Conservation (phyloP, 2,888 invertebrate genomes). For the Plebejus melissa region DNA sequence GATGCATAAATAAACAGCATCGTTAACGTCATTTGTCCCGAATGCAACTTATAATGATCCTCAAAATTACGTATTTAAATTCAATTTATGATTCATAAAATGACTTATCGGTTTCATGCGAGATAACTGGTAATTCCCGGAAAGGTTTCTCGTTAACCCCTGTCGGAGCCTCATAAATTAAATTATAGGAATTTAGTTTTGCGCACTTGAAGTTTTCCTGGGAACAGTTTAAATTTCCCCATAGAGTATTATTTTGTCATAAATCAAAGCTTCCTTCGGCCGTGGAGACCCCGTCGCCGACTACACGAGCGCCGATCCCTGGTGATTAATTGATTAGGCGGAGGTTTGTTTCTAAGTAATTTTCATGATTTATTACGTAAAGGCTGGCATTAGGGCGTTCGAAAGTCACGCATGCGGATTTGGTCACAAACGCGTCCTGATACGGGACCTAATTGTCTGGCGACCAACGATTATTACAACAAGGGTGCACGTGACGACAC, state of each 20-base stretch:
- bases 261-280: slow-evolving; percentile 68
- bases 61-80: not conserved
- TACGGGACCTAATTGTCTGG: slow-evolving; percentile 36
- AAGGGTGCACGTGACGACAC: slow-evolving; percentile 40
- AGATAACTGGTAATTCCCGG: not conserved
- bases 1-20: slow-evolving; percentile 1
- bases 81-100: slow-evolving; percentile 3
- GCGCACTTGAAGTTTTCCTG: slow-evolving; percentile 34
- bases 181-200: slow-evolving; percentile 27
- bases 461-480: slow-evolving; percentile 41
- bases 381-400: slow-evolving; percentile 38
- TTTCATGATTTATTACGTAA: slow-evolving; percentile 65
- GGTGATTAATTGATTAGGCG: slow-evolving; percentile 74
- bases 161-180: slow-evolving; percentile 1
- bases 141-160: not conserved
- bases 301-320: slow-evolving; percentile 57
- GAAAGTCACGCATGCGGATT: slow-evolving; percentile 38
- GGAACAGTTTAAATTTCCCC: slow-evolving; percentile 54
- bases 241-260: slow-evolving; percentile 69
- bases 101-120: not conserved
- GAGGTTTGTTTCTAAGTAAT: slow-evolving; percentile 61
- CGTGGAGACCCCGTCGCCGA: slow-evolving; percentile 57
- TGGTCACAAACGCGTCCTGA: slow-evolving; percentile 34
- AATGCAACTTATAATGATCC: not conserved
- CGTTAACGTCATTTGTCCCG: not conserved